phyloP scores from a whole-genome alignment of 2,888 invertebrate genomes.

The Phymatocera aterrima region DNA sequence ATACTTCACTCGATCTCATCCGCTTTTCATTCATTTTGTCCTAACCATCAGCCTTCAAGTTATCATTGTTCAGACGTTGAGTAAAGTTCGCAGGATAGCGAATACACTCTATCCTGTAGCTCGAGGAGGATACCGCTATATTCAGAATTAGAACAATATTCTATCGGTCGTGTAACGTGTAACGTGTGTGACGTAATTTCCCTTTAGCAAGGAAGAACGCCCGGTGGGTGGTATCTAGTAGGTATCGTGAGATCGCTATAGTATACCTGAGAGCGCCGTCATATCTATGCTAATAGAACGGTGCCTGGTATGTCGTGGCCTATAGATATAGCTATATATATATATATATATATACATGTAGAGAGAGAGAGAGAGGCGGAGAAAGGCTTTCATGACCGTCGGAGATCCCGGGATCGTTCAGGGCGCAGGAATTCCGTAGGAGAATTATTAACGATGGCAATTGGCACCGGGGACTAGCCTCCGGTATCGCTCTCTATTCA shows the following conservation, averaged over 20 bases:
- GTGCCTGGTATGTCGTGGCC: background rate
- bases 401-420: conserved; percentile 6
- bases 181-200: conserved; percentile 26
- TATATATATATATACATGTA: conserved; percentile 1
- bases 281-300: conserved; percentile 47
- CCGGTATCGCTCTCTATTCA: background rate
- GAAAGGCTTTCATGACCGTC: background rate
- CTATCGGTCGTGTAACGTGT: background rate
- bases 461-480: conserved; percentile 3
- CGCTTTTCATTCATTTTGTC: background rate
- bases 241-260: background rate
- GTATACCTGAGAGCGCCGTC: background rate
- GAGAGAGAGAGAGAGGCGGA: no score
- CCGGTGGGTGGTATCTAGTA: background rate
- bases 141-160: conserved; percentile 27
- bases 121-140: background rate
- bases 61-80: background rate
- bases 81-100: background rate
- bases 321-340: background rate
- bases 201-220: background rate
- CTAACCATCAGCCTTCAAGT: background rate
- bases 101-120: background rate
- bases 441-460: conserved; percentile 42
- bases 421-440: conserved; percentile 33
- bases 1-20: background rate